Percentiles rank a stretch among this genome's conserved stretches.
Conservation (phyloP, 2,888 invertebrate species). For the Drosophila kuntzei region DNA sequence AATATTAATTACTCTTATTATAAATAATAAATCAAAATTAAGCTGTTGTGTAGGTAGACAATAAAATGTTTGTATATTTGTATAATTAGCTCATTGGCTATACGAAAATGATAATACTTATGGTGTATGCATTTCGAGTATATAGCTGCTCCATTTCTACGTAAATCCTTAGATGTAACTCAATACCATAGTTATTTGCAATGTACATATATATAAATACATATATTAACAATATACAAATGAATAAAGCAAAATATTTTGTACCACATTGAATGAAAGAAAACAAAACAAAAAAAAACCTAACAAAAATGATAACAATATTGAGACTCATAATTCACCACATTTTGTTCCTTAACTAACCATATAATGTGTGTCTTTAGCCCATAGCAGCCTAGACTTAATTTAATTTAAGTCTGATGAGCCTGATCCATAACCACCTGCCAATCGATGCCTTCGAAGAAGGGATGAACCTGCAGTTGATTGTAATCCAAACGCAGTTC, state of each 20-base stretch:
- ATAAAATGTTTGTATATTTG: constrained; percentile 62
- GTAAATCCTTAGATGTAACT: constrained; percentile 18
- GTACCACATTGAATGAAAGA: constrained; percentile 54
- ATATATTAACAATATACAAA: constrained; percentile 29
- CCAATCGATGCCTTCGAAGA: constrained; percentile 84
- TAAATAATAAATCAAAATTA: constrained; percentile 16
- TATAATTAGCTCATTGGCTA: constrained; percentile 55
- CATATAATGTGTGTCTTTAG: not conserved
- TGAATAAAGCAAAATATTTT: constrained; percentile 68
- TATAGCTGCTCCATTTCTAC: constrained; percentile 33
- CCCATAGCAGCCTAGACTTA: not conserved
- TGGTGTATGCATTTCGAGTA: constrained; percentile 22
- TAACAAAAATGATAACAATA: constrained; percentile 8
- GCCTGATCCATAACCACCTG: constrained; percentile 70
- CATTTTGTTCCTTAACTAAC: not conserved
- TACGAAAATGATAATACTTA: constrained; percentile 58
- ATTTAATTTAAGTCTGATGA: not conserved
- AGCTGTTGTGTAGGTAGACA: constrained; percentile 81
- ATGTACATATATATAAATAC: constrained; percentile 51
- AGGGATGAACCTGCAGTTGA: constrained; percentile 80
- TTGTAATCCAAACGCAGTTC: constrained; percentile 81
- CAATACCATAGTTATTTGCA: constrained; percentile 43
- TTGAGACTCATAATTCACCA: constrained; percentile 24
- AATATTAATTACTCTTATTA: constrained; percentile 11
- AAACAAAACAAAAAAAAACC: constrained; percentile 18